Evolutionary conservation across 2,797 vertebrate species (phyloP), one percentile per base, ranked within the genome.

Genomic region (Allochrocebus solatus): DNA sequence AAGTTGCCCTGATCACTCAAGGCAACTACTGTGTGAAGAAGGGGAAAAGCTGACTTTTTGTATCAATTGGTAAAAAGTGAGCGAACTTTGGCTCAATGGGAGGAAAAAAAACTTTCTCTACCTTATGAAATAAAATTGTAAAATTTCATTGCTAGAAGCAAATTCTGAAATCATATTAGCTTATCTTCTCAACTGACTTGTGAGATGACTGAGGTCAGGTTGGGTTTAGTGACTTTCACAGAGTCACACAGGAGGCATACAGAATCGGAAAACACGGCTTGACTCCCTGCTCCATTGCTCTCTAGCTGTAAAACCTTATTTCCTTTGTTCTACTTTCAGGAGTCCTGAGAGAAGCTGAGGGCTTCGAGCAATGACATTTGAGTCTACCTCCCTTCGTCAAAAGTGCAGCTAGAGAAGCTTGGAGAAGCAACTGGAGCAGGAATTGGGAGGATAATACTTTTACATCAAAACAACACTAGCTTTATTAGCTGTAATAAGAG

Each of bases 401-500:
- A 94, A 46, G 24, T 79, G 30, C 80, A 50, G n/a, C 30, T 67
- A 50, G 5, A 50, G 88, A 91, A 83, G 26, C 39, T 36, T 84
- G 26, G 57, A 81, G 43, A 46, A 36, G 9, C 10, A 57, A 43
- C 30, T 4, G 59, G 50, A 84, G 26, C 30, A 80, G 64, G 8
- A 67, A 16, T 67, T n/a, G n/a, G 6, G 30, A 11, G 24, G 46
- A 28, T 70, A 36, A 55, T 55, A 50, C 19, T 75, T 95, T 91
- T 72, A 55, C 8, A 78, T 74, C 39, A 83, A 85, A 91, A 91
- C 89, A 16, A 33, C 78, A 83, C 89, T 91, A 93, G 76, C 48
- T 91, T 87, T 87, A 26, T 91, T 93, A 8, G 43, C 74, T 89
- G 41, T 39, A 91, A 87, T 87, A 89, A 97, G 70, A 95, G 13